These are phyloP conservation scores for Eira barbara DNA, from an alignment of 2,113 vertebrate species.

Conservation along the genomic window DNA sequence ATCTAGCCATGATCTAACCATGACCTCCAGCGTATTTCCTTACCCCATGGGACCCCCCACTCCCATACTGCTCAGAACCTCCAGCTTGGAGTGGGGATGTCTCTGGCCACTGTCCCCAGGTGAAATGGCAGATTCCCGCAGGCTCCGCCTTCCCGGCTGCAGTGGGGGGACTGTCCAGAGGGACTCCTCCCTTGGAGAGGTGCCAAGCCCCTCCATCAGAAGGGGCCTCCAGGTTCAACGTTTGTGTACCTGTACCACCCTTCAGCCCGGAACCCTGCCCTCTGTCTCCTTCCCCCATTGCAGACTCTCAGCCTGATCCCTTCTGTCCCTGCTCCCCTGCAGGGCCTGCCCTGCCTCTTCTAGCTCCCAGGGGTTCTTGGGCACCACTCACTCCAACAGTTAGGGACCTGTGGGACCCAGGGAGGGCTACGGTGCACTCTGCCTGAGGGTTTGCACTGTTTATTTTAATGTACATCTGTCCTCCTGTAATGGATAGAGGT, in stretches of 20 bases:
- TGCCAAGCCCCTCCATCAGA: neutral
- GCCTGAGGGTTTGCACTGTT: neutral
- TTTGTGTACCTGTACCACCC: accelerated
- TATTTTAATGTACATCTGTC: neutral
- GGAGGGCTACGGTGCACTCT: neutral
- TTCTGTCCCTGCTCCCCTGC: accelerated
- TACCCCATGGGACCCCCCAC: accelerated
- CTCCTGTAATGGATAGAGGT: neutral
- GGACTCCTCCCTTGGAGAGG: accelerated
- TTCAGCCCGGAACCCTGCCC: neutral
- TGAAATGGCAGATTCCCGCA: no score
- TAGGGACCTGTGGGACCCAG: neutral
- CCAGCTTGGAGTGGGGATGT: neutral
- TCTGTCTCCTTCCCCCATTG: neutral
- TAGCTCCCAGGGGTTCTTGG: neutral
- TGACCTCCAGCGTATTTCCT: accelerated
- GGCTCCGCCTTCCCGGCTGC: neutral
- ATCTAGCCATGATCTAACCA: no score
- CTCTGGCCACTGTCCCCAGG: no score
- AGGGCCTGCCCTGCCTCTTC: neutral
- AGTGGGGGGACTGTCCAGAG: accelerated
- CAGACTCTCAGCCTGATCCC: accelerated
- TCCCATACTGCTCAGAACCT: accelerated
- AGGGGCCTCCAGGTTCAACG: neutral
- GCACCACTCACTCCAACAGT: accelerated